Percentiles rank a stretch among this genome's conserved stretches.
Evolutionary conservation across 1,140 invertebrate species (phyloP).

Genomic region (Drusus annulatus): DNA sequence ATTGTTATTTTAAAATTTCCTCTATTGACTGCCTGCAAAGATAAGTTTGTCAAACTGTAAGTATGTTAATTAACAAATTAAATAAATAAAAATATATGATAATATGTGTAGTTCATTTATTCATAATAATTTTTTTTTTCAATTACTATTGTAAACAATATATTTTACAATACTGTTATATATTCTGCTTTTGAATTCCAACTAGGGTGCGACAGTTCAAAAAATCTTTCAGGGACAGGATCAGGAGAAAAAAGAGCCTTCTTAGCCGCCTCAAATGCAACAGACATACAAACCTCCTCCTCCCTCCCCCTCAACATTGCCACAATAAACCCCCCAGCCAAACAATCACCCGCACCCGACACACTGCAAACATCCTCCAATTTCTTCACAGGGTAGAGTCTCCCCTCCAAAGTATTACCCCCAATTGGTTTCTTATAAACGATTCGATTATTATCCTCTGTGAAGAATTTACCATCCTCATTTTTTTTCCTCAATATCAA

Average conservation of each 20-base stretch:
- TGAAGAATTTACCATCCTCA: constrained; percentile 34
- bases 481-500: constrained; percentile 63
- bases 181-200: constrained; percentile 25
- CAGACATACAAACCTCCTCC: constrained; percentile 70
- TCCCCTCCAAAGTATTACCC: constrained; percentile 55
- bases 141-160: no score
- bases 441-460: constrained; percentile 58
- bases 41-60: no score
- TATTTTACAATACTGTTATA: neutral
- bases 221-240: constrained; percentile 67
- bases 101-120: no score
- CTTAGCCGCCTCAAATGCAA: constrained; percentile 73
- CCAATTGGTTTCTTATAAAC: constrained; percentile 26
- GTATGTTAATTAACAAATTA: no score
- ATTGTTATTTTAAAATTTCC: no score
- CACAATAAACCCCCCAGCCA: constrained; percentile 74
- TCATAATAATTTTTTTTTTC: no score
- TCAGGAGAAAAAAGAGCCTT: constrained; percentile 68
- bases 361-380: constrained; percentile 72
- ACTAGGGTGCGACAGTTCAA: constrained; percentile 41
- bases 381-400: constrained; percentile 68
- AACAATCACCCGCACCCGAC: constrained; percentile 78
- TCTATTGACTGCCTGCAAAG: neutral
- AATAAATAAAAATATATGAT: no score
- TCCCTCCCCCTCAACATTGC: constrained; percentile 67